Evolutionary conservation across 2,888 invertebrate genomes (phyloP).

Genomic region (Himalopsyche tibetana): DNA sequence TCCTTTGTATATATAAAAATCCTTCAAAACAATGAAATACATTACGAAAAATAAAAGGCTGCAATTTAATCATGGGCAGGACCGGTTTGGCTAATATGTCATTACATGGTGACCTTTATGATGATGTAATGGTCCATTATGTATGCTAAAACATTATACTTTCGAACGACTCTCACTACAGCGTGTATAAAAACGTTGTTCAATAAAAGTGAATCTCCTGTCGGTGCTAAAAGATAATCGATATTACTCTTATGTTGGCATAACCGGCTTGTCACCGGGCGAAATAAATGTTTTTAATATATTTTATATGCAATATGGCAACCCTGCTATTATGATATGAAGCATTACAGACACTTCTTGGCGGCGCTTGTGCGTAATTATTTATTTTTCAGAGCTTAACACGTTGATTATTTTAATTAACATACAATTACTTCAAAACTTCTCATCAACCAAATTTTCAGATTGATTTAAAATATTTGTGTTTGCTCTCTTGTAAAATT

Average conservation of each 20-base stretch:
- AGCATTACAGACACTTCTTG: too few relatives aligned
- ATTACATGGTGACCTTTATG: background rate
- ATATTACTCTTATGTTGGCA: background rate
- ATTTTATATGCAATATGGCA: background rate
- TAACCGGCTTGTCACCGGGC: background rate
- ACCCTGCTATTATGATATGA: background rate
- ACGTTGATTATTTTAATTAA: too few relatives aligned
- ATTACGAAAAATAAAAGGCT: background rate
- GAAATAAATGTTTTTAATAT: background rate
- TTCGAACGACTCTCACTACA: background rate
- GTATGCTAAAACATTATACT: background rate
- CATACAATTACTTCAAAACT: too few relatives aligned
- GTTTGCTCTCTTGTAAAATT: too few relatives aligned
- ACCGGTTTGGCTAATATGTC: background rate
- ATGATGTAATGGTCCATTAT: background rate
- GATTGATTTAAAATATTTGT: too few relatives aligned
- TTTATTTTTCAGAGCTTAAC: too few relatives aligned
- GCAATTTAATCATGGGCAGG: conserved; percentile 1
- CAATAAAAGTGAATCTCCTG: background rate
- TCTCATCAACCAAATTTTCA: too few relatives aligned
- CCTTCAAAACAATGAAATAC: background rate
- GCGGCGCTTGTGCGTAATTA: too few relatives aligned
- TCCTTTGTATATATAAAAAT: too few relatives aligned
- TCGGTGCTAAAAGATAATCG: conserved; percentile 1
- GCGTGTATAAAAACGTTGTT: background rate